Conservation (phyloP, 2,888 invertebrate species). For the Epirrita christyi region DNA sequence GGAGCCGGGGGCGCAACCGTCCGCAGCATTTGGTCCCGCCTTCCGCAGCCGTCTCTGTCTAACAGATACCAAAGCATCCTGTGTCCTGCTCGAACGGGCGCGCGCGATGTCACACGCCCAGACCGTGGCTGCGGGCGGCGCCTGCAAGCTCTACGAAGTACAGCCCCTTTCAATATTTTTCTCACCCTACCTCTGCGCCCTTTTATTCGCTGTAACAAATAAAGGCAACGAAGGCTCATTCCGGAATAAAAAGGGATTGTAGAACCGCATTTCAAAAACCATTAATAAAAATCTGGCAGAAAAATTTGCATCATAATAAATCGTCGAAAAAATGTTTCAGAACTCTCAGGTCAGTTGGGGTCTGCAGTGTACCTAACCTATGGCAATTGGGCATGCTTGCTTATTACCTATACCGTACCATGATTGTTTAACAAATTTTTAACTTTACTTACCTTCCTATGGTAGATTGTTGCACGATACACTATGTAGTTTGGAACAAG, state of each 20-base stretch:
- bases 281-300: no score
- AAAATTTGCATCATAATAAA: no score
- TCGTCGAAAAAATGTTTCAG: no score
- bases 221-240: slow-evolving; percentile 28
- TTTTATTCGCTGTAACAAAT: slow-evolving; percentile 30
- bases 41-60: slow-evolving; percentile 46
- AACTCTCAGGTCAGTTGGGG: no score
- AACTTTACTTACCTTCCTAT: no score
- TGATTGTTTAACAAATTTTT: no score
- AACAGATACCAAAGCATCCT: slow-evolving; percentile 26
- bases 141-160: slow-evolving; percentile 42
- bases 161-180: slow-evolving; percentile 54
- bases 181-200: slow-evolving; percentile 57
- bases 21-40: slow-evolving; percentile 56
- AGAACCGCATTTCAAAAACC: slow-evolving; percentile 12
- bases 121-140: slow-evolving; percentile 49
- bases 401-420: no score
- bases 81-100: slow-evolving; percentile 37
- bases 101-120: slow-evolving; percentile 49
- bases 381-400: no score
- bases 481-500: no score
- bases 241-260: slow-evolving; percentile 15
- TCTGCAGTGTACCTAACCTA: no score
- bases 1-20: slow-evolving; percentile 68
- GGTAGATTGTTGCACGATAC: no score